These are phyloP conservation scores for Chloroclystis v-ata DNA, from an alignment of 2,888 invertebrate genomes.

Conservation along the genomic window DNA sequence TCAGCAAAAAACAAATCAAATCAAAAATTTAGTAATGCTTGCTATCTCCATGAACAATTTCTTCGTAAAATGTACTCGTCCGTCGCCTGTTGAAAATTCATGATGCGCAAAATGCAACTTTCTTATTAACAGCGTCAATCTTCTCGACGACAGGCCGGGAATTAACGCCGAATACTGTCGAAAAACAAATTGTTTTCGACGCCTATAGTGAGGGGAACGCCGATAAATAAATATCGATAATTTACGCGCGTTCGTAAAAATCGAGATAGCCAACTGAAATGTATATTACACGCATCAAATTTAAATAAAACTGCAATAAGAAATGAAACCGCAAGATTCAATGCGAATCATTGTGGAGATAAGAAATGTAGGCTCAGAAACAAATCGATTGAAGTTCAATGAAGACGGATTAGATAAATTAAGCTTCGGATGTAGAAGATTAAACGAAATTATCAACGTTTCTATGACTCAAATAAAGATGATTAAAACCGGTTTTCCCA, in stretches of 20 bases:
- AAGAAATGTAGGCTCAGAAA: neutral
- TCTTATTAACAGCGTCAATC: conserved; percentile 43
- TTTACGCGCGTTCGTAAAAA: conserved; percentile 13
- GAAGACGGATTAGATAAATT: conserved; percentile 8
- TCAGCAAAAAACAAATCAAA: neutral
- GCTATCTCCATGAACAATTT: conserved; percentile 10
- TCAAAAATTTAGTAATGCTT: conserved; percentile 2
- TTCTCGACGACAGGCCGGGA: conserved; percentile 34
- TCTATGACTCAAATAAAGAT: conserved; percentile 19
- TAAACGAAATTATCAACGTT: conserved; percentile 23
- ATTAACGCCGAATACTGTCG: conserved; percentile 46
- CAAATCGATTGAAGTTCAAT: neutral
- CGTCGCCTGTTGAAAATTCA: conserved; percentile 17
- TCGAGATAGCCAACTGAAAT: conserved; percentile 13
- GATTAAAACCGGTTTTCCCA: conserved; percentile 22
- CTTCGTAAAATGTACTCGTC: conserved; percentile 9
- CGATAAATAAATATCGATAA: conserved; percentile 24
- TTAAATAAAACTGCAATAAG: conserved; percentile 10
- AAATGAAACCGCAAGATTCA: no score
- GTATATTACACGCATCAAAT: conserved; percentile 17
- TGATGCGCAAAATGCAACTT: conserved; percentile 28
- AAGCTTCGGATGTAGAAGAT: conserved; percentile 21
- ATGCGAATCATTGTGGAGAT: no score
- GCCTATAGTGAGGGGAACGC: conserved; percentile 27
- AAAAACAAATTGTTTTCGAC: conserved; percentile 43